Percentiles rank a stretch among this genome's conserved stretches.
Evolutionary conservation across 2,888 invertebrate species (phyloP).

Genomic region (Acrobasis repandana): DNA sequence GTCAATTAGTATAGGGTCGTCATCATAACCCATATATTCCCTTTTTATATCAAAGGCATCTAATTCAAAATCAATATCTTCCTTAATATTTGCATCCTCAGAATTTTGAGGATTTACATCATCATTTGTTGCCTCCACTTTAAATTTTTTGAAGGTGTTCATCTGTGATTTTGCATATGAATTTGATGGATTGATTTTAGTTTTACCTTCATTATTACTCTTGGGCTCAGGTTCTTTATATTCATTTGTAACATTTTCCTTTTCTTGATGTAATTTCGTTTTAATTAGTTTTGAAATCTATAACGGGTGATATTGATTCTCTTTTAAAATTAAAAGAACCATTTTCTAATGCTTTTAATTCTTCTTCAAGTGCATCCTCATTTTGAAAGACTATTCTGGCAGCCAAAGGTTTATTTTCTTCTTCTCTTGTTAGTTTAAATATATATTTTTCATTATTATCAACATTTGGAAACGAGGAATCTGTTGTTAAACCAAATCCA

Average conservation of each 20-base stretch:
- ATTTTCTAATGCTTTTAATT: constrained; percentile 42
- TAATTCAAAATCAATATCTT: constrained; percentile 60
- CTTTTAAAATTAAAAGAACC: constrained; percentile 19
- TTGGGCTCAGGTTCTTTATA: constrained; percentile 18
- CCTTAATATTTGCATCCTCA: constrained; percentile 47
- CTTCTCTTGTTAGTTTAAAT: constrained; percentile 57
- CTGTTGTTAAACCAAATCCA: constrained; percentile 77
- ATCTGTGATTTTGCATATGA: not conserved
- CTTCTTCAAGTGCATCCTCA: constrained; percentile 54
- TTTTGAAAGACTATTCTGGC: constrained; percentile 55
- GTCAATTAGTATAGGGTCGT: constrained; percentile 62
- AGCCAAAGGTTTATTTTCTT: constrained; percentile 33
- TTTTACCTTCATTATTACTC: constrained; percentile 47
- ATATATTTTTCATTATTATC: constrained; percentile 64
- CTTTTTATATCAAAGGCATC: constrained; percentile 70
- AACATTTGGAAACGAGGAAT: constrained; percentile 50
- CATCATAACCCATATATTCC: constrained; percentile 65
- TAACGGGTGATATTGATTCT: constrained; percentile 34
- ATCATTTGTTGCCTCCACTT: constrained; percentile 46
- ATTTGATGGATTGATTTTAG: constrained; percentile 18
- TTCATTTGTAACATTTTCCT: constrained; percentile 36
- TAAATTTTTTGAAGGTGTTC: constrained; percentile 43
- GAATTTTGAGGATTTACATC: constrained; percentile 17
- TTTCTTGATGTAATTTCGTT: constrained; percentile 48
- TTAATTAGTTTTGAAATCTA: constrained; percentile 44